Evolutionary conservation across 2,888 invertebrate species (phyloP), one percentile per base, ranked within the genome.

Genomic region (Polymixis flavicincta): DNA sequence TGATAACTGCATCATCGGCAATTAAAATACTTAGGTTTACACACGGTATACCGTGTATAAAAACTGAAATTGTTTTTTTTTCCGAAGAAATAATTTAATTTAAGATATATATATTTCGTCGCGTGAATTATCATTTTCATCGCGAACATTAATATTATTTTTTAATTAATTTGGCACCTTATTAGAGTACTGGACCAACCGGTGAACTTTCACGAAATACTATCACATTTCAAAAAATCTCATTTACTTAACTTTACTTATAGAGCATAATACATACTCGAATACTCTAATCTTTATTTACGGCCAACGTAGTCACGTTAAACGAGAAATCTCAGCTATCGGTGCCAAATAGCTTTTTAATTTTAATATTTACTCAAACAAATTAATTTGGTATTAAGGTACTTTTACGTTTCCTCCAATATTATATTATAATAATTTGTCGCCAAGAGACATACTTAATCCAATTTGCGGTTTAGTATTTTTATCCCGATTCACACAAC

Each of bases 151-250:
- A 70, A 71, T 69, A 77, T 74, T 67, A 76, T 65, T 80, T 69
- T n/a, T 74, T 59, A 78, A 61, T 65, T 75, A 78, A 79, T 90
- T 87, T 89, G 89, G 89, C 89, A 89, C 88, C 87, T 79, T 86
- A 77, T 78, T 84, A 82, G 83, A 78, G 79, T 70, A 74, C 74
- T 83, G 81, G 80, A 84, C 82, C 82, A 68, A 85, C 73, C 45
- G 84, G 64, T 74, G 74, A 74, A 84, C 60, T 64, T 80, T 64
- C 80, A 83, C 83, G 82, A 83, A 68, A 81, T 86, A 83, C 78
- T 90, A 90, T 89, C 88, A 89, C 89, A 89, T 83, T 87, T 87
- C 81, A 63, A 68, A 82, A 79, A 76, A 74, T 75, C 73, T 63
- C 78, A 25, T 72, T 74, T 71, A 68, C 78, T 73, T 83, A 80